phyloP scores from a whole-genome alignment of 2,113 vertebrate species.

The Circaetus cinerascens region DNA sequence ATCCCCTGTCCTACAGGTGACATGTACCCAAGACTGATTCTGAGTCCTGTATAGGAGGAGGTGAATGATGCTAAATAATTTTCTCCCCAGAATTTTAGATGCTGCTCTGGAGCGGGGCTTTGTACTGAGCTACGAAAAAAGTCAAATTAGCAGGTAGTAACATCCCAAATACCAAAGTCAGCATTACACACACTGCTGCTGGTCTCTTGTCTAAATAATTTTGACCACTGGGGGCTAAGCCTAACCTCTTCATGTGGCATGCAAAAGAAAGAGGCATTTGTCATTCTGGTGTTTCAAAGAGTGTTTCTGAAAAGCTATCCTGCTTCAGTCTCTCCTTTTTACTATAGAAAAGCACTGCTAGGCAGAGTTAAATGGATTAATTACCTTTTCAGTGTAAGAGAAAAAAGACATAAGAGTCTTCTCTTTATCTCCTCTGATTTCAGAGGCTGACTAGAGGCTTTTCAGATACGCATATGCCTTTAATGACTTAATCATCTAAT shows the following conservation, averaged over 20 bases:
- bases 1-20: not conserved
- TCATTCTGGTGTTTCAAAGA: conserved; percentile 89
- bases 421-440: conserved; percentile 86
- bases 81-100: not conserved
- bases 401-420: conserved; percentile 60
- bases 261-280: conserved; percentile 79
- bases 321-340: conserved; percentile 76
- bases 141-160: conserved; percentile 25
- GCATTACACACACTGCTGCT: conserved; percentile 3
- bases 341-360: conserved; percentile 78
- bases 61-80: not conserved
- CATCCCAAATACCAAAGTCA: conserved; percentile 35
- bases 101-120: not conserved
- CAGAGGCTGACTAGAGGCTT: conserved; percentile 79
- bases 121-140: conserved; percentile 22
- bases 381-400: conserved; percentile 80
- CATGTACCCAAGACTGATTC: rapidly evolving
- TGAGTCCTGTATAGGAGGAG: not conserved
- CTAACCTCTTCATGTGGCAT: conserved; percentile 52
- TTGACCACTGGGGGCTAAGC: conserved; percentile 65
- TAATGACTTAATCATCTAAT: conserved; percentile 98
- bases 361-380: conserved; percentile 90
- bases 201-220: conserved; percentile 50
- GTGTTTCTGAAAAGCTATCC: conserved; percentile 82
- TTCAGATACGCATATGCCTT: conserved; percentile 80